Percentiles rank a stretch among this genome's conserved stretches.
These are phyloP conservation scores for Hyla sarda DNA, from an alignment of 2,113 vertebrate species.

Conservation along the genomic window DNA sequence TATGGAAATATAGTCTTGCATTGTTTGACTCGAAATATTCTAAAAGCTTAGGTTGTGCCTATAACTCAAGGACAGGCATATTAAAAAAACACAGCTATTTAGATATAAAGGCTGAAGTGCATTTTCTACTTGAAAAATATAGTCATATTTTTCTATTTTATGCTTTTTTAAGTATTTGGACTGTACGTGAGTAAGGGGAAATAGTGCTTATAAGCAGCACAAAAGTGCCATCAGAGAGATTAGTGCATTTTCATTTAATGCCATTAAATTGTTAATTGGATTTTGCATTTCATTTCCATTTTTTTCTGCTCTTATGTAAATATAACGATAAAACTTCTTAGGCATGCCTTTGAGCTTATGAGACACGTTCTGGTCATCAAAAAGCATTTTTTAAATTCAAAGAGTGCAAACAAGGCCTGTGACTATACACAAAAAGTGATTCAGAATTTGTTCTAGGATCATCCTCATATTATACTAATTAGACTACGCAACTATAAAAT, in stretches of 20 bases:
- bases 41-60: slow-evolving; percentile 27
- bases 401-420: slow-evolving; percentile 29
- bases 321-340: slow-evolving; percentile 49
- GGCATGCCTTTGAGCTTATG: slow-evolving; percentile 46
- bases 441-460: slow-evolving; percentile 30
- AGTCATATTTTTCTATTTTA: slow-evolving; percentile 37
- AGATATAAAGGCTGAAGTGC: slow-evolving; percentile 27
- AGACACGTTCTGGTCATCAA: slow-evolving; percentile 42
- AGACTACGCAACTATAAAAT: slow-evolving; percentile 50
- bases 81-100: slow-evolving; percentile 32
- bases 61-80: slow-evolving; percentile 49
- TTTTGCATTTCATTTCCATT: slow-evolving; percentile 50
- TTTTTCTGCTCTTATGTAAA: slow-evolving; percentile 43
- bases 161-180: slow-evolving; percentile 44
- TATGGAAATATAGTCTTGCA: slow-evolving; percentile 27
- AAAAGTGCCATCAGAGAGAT: slow-evolving; percentile 55
- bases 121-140: slow-evolving; percentile 23
- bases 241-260: slow-evolving; percentile 53
- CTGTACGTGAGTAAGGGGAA: slow-evolving; percentile 31
- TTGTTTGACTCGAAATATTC: slow-evolving; percentile 40
- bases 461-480: slow-evolving; percentile 49
- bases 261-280: slow-evolving; percentile 57
- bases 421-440: slow-evolving; percentile 45
- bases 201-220: slow-evolving; percentile 28
- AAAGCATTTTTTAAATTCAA: slow-evolving; percentile 47